Evolutionary conservation across 2,113 vertebrate genomes (phyloP), one percentile per base, ranked within the genome.

Genomic region (Uria aalge): DNA sequence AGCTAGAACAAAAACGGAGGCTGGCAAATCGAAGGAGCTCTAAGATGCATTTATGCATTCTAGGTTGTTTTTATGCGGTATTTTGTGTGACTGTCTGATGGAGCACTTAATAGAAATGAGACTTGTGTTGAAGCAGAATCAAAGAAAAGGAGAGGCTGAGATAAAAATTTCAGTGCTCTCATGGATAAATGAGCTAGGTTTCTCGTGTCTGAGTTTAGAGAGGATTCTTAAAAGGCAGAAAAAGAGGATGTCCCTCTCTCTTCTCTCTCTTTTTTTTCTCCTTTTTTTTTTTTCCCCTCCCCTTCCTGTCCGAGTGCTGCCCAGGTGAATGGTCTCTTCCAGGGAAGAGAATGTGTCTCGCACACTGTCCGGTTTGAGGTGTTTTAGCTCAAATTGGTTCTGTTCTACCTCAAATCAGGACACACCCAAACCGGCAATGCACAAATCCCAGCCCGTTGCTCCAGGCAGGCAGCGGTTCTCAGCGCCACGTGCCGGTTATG

Each of bases 401-500:
- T 45, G 45, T 45, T 45, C 18, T 45, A 45, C 45, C 45, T 45
- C 45, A 45, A 45, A 45, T 18, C 18, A 8, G 45, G 18, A 45
- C 45, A 45, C 18, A 45, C 43, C 5, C 48, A 38, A 56, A 22
- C 13, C 50, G 52, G 24, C 0, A 1, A 6, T 34, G 26, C 4
- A 1, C 2, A 0, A 36, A 43, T 66, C 36, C n/a, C 32, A 36
- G 8, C 0, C 10, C 11, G 8, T 29, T 85, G 45, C 62, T 43
- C 12, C 52, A 41, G 64, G 59, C 11, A 26, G 59, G 73, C 84
- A 74, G 85, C 11, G 12, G 59, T n/a, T 5, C 12, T 26, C 20
- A 2, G 38, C 0, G 4, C 11, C 0, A 0, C 0, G 1, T 47
- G 78, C 26, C 85, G 38, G 52, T 21, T n/a, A 4, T 2, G 26